Evolutionary conservation across 2,797 vertebrate genomes (phyloP), one percentile per base, ranked within the genome.

Genomic region (Sebastes variabilis): DNA sequence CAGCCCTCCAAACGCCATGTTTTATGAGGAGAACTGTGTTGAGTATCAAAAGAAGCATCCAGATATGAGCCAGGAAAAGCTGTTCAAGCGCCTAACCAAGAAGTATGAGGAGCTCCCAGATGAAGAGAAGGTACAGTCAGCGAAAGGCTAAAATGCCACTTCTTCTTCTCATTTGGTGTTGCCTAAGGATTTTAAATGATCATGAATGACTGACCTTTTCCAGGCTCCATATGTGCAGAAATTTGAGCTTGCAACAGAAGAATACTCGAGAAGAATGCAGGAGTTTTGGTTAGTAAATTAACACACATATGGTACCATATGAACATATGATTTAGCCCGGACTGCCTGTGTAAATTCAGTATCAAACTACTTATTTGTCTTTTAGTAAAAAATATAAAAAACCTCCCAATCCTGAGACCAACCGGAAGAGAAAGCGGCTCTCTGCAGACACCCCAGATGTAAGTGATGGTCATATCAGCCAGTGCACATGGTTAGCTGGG

Each of bases 171-270:
- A 8, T 29, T n/a, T 2, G 4, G 12, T 36, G 8, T 59, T 68
- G 12, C 5, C 5, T 38, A 2, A 6, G 7, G 5, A 46, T 22
- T 58, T 67, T 55, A 52, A 70, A 30, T 38, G 2, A 22, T 42
- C 62, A 65, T 22, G 4, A 55, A 18, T 32, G 38, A 29, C 58
- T 72, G 5, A 24, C 16, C 77, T 67, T 69, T 75, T 77, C 8
- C 66, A 98, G 97, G 94, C 93, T 87, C 93, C 92, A 54, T 97
- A 97, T 91, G 91, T 95, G 88, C 90, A 96, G 80, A 96, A 96
- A 89, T 95, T 94, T 87, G 88, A 95, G 72, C 89, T 90, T 24
- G 94, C 94, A 85, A 89, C 85, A 65, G 85, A 95, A 75, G 93
- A 97, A 67, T 97, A 97, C 92, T 89, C 93, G 38, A 90, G 85